Base-by-base conservation (phyloP, 2,113 vertebrate species). In the Globicephala melas region DNA sequence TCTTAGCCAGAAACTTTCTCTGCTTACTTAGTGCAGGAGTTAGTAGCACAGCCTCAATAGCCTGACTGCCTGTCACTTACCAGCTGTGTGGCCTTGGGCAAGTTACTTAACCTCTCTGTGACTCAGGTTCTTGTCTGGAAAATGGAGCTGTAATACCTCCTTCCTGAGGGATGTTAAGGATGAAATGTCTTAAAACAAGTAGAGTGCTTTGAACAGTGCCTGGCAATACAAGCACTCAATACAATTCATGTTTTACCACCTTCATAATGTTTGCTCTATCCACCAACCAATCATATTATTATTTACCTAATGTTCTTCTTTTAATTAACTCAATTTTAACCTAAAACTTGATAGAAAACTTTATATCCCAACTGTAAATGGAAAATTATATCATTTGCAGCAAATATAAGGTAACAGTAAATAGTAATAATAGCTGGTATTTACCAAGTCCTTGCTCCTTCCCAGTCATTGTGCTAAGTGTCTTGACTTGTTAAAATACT, bases 331-430 rank as follows among this genome's bases (percentile, higher is more conserved):
- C 81, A 17, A 50, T 81, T 94, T 94, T 93, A 41, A 85, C 77
- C 62, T 71, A 93, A 87, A 84, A 81, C 65, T 92, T 77, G 44
- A 86, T 89, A 73, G 91, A 47, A 87, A 94, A 93, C 9, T 77
- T 28, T 20, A 31, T 31, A 26, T 38, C 8, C n/a, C 41, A 47
- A 62, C 41, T 44, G 1, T 81, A 88, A 70, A 50, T 79, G 33
- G 26, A 70, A 95, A 93, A 89, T 26, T 28, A 55, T 47, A 65
- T 79, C 55, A 86, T 26, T 76, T 86, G 31, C 65, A 73, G n/a
- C 12, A 50, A 89, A 53, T 14, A 84, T 36, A 63, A 63, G 33
- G 7, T 33, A 55, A 26, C 26, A 55, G 28, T 65, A 36, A 33
- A 50, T 10, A n/a, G 65, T 47, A 38, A 38, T 15, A 38, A 60